A percentile compares a stretch with the other conserved stretches of the same genome.
These are phyloP conservation scores for Theocolax elegans DNA, from an alignment of 1,140 invertebrate species.

Conservation along the genomic window DNA sequence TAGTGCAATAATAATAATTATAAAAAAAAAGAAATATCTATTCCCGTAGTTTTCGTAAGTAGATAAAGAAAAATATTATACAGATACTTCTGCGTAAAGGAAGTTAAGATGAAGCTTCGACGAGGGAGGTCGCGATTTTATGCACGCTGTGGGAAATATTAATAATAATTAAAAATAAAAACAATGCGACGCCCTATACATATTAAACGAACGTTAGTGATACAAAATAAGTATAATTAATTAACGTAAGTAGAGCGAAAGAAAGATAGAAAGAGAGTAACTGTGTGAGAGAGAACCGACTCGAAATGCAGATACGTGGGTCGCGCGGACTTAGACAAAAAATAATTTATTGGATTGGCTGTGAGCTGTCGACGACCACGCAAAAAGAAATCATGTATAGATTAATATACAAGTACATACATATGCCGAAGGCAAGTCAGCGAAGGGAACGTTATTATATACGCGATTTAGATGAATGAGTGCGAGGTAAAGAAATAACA, in stretches of 20 bases:
- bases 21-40: constrained; percentile 5
- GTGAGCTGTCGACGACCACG: constrained; percentile 52
- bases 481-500: constrained; percentile 35
- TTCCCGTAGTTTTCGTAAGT: constrained; percentile 45
- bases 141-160: no score
- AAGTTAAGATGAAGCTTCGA: no score
- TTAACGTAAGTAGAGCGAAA: constrained; percentile 42
- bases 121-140: no score
- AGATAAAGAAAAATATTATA: constrained; percentile 9
- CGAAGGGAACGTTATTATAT: neutral
- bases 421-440: neutral
- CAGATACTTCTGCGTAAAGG: no score
- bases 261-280: constrained; percentile 43
- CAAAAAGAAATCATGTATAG: no score
- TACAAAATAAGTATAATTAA: constrained; percentile 37
- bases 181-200: constrained; percentile 28
- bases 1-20: constrained; percentile 38
- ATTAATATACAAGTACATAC: neutral
- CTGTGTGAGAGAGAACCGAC: neutral
- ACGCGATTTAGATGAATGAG: constrained; percentile 19
- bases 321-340: constrained; percentile 46
- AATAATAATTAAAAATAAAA: neutral
- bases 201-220: constrained; percentile 42
- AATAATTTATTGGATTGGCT: constrained; percentile 54
- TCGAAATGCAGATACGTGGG: constrained; percentile 21